Conservation (phyloP, 2,797 vertebrate genomes). For the Pangasius djambal region DNA sequence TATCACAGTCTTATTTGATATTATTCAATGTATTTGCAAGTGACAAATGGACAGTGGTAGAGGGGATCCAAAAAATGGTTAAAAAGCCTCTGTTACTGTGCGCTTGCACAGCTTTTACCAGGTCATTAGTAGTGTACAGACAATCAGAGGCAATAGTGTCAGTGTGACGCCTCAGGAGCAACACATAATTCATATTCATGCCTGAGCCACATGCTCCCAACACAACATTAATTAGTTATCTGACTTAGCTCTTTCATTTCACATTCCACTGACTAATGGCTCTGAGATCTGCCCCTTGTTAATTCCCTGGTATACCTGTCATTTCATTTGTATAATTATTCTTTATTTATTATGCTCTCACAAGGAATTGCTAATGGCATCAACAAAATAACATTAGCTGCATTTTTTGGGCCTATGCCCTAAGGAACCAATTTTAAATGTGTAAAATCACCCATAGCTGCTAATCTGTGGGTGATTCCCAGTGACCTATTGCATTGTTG, state of each 20-base stretch:
- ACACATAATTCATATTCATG: conserved; percentile 47
- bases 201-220: conserved; percentile 39
- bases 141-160: conserved; percentile 12
- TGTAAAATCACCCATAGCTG: background rate
- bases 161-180: conserved; percentile 33
- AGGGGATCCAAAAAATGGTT: background rate
- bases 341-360: conserved; percentile 54
- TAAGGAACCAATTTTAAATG: background rate
- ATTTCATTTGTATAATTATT: conserved; percentile 59
- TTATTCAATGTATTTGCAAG: background rate
- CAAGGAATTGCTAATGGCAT: conserved; percentile 42
- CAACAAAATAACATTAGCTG: conserved; percentile 36
- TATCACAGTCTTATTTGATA: background rate
- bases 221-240: conserved; percentile 53
- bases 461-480: background rate
- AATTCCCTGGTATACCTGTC: conserved; percentile 53
- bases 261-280: conserved; percentile 54
- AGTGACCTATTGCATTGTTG: background rate
- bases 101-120: background rate
- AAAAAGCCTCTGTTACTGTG: background rate
- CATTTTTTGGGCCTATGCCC: background rate
- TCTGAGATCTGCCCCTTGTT: conserved; percentile 48
- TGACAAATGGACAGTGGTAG: background rate
- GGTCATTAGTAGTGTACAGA: conserved; percentile 30
- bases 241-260: conserved; percentile 56